Evolutionary conservation across 2,888 invertebrate species (phyloP).

Genomic region (Lypha dubia): DNA sequence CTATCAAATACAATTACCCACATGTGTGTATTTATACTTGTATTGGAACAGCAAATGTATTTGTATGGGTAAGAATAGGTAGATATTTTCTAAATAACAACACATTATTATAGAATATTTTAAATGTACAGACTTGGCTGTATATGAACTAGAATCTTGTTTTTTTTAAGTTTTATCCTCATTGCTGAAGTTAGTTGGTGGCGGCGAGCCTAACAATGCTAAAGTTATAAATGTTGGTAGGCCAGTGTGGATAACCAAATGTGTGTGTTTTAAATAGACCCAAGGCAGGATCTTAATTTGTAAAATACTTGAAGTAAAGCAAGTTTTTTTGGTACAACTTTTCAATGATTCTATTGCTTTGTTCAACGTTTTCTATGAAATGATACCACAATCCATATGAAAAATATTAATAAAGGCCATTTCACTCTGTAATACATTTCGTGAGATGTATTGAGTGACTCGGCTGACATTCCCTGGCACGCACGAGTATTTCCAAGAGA

Average conservation of each 20-base stretch:
- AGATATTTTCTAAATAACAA: conserved; percentile 48
- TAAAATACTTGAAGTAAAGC: conserved; percentile 14
- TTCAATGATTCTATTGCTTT: no score
- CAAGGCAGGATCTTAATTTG: conserved; percentile 42
- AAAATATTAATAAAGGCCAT: no score
- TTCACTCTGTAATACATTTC: no score
- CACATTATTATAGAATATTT: conserved; percentile 9
- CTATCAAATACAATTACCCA: background rate
- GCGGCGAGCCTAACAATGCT: background rate
- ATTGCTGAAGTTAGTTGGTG: background rate
- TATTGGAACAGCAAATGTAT: background rate
- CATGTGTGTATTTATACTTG: background rate
- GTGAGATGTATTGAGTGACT: no score
- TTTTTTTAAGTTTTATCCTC: conserved; percentile 8
- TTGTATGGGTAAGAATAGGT: conserved; percentile 10
- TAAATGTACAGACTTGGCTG: conserved; percentile 8
- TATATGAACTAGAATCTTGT: background rate
- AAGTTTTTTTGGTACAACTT: background rate
- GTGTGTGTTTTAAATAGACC: conserved; percentile 16
- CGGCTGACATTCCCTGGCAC: no score
- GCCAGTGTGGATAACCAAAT: conserved; percentile 48
- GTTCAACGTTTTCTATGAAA: no score
- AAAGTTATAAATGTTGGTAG: conserved; percentile 22
- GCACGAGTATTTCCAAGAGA: no score
- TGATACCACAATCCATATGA: no score